Percentiles rank a stretch among this genome's conserved stretches.
phyloP scores from a whole-genome alignment of 2,797 vertebrate genomes.

The Euthynnus affinis region DNA sequence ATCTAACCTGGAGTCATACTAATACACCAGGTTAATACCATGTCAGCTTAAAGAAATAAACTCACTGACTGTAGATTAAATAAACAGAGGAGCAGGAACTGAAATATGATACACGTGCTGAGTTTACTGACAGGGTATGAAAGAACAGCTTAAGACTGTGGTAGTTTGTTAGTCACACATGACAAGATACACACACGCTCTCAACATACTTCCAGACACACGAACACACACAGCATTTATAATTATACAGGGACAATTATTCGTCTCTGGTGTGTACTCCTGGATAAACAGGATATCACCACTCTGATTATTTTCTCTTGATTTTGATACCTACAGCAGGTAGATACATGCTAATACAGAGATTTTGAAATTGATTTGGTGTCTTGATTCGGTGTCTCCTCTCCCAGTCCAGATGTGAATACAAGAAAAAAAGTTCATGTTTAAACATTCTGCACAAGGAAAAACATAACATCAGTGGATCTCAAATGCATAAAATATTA shows the following conservation, averaged over 20 bases:
- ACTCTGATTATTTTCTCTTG: background rate
- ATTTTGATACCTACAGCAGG: background rate
- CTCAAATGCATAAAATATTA: too few species aligned
- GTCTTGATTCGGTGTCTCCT: too few species aligned
- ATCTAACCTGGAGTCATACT: background rate
- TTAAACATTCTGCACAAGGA: too few species aligned
- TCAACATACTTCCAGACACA: slow-evolving; percentile 36
- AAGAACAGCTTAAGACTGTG: slow-evolving; percentile 35
- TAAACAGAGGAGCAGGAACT: slow-evolving; percentile 4
- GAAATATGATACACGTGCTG: background rate
- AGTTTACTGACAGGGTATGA: slow-evolving; percentile 37
- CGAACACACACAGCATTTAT: background rate
- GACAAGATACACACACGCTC: slow-evolving; percentile 34
- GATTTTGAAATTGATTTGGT: too few species aligned
- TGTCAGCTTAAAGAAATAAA: background rate
- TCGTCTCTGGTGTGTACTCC: slow-evolving; percentile 44
- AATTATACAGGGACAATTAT: slow-evolving; percentile 46
- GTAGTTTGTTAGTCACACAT: slow-evolving; percentile 43
- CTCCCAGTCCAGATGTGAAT: too few species aligned
- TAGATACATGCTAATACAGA: too few species aligned
- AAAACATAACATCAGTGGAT: too few species aligned
- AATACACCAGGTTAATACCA: background rate
- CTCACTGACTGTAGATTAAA: slow-evolving; percentile 27
- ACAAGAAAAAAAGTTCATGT: too few species aligned
- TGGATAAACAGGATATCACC: slow-evolving; percentile 7